phyloP scores from a whole-genome alignment of 2,113 vertebrate species.

The Periophthalmodon schlosseri region DNA sequence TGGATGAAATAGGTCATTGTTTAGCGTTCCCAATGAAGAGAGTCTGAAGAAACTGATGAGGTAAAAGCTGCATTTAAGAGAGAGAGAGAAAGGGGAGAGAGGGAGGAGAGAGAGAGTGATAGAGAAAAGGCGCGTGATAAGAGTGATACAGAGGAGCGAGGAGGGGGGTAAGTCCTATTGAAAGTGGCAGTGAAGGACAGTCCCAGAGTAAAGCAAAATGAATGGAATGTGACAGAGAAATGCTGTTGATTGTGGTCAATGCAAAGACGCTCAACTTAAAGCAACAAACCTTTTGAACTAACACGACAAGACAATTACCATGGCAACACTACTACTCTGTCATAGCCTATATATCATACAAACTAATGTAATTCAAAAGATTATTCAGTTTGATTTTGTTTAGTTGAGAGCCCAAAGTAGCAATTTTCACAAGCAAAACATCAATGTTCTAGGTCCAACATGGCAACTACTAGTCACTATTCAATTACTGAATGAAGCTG shows the following conservation, averaged over 20 bases:
- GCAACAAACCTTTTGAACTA: not conserved
- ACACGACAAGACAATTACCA: not conserved
- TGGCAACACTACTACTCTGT: not conserved
- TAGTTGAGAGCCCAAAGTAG: too few relatives aligned
- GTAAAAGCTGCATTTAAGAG: constrained; percentile 71
- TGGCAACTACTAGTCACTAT: too few relatives aligned
- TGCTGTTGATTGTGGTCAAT: constrained; percentile 79
- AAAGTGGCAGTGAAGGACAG: constrained; percentile 77
- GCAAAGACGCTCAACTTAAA: constrained; percentile 41
- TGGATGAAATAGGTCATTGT: constrained; percentile 84
- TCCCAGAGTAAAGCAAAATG: constrained; percentile 68
- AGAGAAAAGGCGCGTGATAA: not conserved
- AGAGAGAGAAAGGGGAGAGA: constrained; percentile 51
- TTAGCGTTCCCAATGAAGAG: constrained; percentile 74
- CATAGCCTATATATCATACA: not conserved
- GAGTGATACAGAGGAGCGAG: constrained; percentile 35
- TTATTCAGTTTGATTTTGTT: too few relatives aligned
- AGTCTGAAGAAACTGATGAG: constrained; percentile 80
- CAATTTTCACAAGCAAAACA: too few relatives aligned
- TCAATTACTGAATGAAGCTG: too few relatives aligned
- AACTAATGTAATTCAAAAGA: too few relatives aligned
- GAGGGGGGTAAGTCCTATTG: constrained; percentile 81
- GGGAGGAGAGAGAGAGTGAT: not conserved
- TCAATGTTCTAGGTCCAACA: too few relatives aligned
- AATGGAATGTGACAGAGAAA: constrained; percentile 82